Evolutionary conservation across 2,113 vertebrate species (phyloP).

Genomic region (Xiphias gladius): DNA sequence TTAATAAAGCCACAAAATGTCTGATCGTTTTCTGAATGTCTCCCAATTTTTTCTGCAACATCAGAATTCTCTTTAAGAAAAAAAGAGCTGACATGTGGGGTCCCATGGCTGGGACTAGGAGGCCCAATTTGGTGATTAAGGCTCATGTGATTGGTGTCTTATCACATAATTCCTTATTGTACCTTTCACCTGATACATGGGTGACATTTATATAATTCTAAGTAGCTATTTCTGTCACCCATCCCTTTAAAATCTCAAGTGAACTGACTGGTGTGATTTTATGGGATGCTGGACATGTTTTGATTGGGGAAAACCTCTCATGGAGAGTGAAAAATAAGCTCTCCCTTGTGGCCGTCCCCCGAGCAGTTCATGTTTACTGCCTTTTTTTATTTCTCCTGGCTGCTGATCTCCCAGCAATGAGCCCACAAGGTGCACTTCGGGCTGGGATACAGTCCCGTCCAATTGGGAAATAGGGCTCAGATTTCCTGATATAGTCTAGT

Average conservation of each 20-base stretch:
- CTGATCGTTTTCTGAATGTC: no score
- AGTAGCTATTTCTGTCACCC: constrained; percentile 7
- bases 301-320: constrained; percentile 37
- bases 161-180: neutral
- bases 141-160: neutral
- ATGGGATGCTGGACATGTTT: constrained; percentile 46
- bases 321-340: constrained; percentile 55
- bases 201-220: constrained; percentile 22
- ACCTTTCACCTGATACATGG: neutral
- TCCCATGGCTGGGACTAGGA: neutral
- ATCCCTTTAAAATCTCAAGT: constrained; percentile 21
- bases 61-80: no score
- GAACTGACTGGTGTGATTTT: constrained; percentile 31
- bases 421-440: constrained; percentile 66
- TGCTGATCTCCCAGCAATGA: constrained; percentile 39
- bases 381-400: constrained; percentile 76
- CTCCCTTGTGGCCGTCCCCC: constrained; percentile 34
- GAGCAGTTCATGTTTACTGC: constrained; percentile 63
- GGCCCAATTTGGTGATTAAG: neutral
- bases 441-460: constrained; percentile 40
- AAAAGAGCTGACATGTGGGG: no score
- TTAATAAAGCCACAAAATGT: neutral
- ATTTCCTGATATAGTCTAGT: constrained; percentile 21
- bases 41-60: no score
- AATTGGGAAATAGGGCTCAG: constrained; percentile 23